Conservation (phyloP, 2,888 invertebrate genomes). For the Nemapogon koenigi region DNA sequence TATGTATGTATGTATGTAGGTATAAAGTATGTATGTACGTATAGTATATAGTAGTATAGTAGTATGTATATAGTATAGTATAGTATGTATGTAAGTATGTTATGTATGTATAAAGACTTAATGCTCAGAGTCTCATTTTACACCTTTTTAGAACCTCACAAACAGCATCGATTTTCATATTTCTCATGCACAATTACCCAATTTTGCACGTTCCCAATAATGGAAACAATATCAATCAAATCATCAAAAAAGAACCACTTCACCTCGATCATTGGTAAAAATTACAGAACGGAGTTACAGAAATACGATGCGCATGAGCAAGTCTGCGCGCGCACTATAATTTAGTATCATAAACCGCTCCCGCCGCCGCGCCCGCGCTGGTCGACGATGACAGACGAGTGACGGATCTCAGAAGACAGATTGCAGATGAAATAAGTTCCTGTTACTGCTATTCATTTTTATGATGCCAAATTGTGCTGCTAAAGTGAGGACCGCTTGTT, state of each 20-base stretch:
- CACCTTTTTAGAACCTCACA: too few species aligned
- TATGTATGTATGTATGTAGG: too few species aligned
- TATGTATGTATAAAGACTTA: too few species aligned
- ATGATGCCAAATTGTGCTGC: conserved; percentile 4
- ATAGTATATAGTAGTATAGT: too few species aligned
- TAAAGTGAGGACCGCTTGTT: conserved; percentile 16
- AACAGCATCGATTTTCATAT: too few species aligned
- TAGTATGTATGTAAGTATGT: too few species aligned
- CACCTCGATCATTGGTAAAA: conserved; percentile 1
- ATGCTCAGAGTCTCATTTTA: too few species aligned
- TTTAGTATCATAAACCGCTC: conserved; percentile 35
- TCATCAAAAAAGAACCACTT: neutral
- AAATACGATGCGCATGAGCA: conserved; percentile 1
- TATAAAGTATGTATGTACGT: too few species aligned
- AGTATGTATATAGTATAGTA: too few species aligned
- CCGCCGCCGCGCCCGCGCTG: conserved; percentile 19
- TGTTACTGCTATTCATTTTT: conserved; percentile 6
- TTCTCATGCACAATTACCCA: too few species aligned
- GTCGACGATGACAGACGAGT: conserved; percentile 40
- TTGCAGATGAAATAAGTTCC: conserved; percentile 2
- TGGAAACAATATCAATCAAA: neutral
- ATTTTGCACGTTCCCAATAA: too few species aligned
- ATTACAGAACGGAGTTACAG: conserved; percentile 3
- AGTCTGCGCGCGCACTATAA: conserved; percentile 23
- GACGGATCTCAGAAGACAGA: conserved; percentile 5